A percentile compares a stretch with the other conserved stretches of the same genome.
Conservation (phyloP, 2,888 invertebrate species). For the Monochamus alternatus region DNA sequence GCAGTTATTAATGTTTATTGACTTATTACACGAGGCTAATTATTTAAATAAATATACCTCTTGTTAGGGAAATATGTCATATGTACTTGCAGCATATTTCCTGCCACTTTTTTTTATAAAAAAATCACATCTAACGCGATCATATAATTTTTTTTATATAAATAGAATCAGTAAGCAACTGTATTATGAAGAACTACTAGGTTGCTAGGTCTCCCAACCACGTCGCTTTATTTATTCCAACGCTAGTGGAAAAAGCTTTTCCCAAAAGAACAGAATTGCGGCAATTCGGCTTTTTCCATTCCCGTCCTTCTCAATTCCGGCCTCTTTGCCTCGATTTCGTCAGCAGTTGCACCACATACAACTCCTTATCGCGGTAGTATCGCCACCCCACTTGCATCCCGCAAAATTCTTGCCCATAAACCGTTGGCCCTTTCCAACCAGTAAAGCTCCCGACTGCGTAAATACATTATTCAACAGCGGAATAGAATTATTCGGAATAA, state of each 20-base stretch:
- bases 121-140: too few relatives aligned
- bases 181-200: neutral
- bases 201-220: neutral
- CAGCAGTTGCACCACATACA: conserved; percentile 27
- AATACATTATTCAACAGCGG: neutral
- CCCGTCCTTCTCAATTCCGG: conserved; percentile 15
- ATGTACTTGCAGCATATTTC: too few relatives aligned
- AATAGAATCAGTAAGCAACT: too few relatives aligned
- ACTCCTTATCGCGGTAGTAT: conserved; percentile 45
- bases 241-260: neutral
- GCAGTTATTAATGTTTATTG: too few relatives aligned
- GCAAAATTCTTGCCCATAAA: conserved; percentile 61
- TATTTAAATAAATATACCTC: too few relatives aligned
- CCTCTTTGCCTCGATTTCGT: conserved; percentile 27
- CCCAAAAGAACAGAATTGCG: conserved; percentile 29
- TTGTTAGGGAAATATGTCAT: too few relatives aligned
- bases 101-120: too few relatives aligned
- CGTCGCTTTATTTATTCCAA: neutral
- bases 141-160: too few relatives aligned
- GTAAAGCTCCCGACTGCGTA: conserved; percentile 11
- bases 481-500: neutral
- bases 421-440: conserved; percentile 48
- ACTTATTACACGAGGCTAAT: too few relatives aligned
- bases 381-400: conserved; percentile 53
- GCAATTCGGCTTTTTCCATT: conserved; percentile 19